These are phyloP conservation scores for Columba janthina DNA, from an alignment of 2,113 vertebrate species.

Conservation along the genomic window DNA sequence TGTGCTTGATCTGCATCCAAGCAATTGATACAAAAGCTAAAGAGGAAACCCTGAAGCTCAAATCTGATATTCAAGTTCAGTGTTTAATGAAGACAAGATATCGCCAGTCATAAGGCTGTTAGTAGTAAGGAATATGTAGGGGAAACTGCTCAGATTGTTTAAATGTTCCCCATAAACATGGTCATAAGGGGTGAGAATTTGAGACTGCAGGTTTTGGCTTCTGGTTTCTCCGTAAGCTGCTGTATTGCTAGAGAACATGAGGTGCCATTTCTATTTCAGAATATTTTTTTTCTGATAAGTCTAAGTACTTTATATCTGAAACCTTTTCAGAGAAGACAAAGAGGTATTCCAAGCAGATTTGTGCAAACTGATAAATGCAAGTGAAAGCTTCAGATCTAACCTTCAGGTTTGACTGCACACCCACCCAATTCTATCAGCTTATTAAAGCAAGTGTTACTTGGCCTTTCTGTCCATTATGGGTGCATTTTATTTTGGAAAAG, in stretches of 20 bases:
- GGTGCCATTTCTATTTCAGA: conserved; percentile 9
- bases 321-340: not conserved
- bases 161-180: not conserved
- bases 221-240: not conserved
- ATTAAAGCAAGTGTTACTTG: not conserved
- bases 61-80: not conserved
- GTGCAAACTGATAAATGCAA: not conserved
- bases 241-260: not conserved
- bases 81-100: not conserved
- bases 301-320: not conserved
- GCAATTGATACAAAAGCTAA: not conserved
- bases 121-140: not conserved
- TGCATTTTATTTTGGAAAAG: not conserved
- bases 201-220: not conserved
- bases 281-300: not conserved
- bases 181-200: not conserved
- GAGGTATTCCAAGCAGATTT: not conserved
- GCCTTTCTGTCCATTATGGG: not conserved
- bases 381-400: not conserved
- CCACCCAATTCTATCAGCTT: not conserved
- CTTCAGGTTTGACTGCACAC: not conserved
- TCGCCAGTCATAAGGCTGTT: not conserved
- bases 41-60: not conserved
- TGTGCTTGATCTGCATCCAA: not conserved
- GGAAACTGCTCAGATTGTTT: not conserved